Base-by-base conservation (phyloP, 2,797 vertebrate genomes). In the Aphelocoma californica region DNA sequence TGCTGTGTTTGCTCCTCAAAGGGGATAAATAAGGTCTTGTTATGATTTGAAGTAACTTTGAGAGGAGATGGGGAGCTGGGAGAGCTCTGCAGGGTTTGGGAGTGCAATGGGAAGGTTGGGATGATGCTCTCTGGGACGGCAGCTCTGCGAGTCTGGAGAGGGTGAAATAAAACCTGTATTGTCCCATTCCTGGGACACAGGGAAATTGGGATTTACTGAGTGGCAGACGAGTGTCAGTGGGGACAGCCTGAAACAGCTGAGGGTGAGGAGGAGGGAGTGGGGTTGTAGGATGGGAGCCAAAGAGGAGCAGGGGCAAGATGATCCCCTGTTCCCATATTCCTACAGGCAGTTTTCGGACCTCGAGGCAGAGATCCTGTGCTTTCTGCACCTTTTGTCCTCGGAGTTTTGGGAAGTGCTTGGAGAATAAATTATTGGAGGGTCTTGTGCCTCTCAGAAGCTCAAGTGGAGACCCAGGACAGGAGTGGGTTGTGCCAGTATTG, bases 141-240 rank as follows among this genome's bases (percentile, higher is more conserved):
- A 67, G 32, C n/a, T 51, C 62, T 5, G 0, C 14, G n/a, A 45
- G 12, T 6, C 14, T 12, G 47, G 34, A 6, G 44, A 32, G n/a
- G 48, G 32, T 6, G 32, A 58, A 58, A 34, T 28, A 17, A 73
- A 74, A 65, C 2, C 40, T 18, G 31, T 3, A 58, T 10, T 8
- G 32, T 70, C 34, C 79, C 10, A 0, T 3, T 32, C 7, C 53
- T 2, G 21, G 67, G 29, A 16, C 11, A 2, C 0, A 0, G 50
- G 40, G 31, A 32, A 87, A 69, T 14, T 0, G 1, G 81, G 48
- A 81, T 26, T 25, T 32, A 9, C 32, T 0, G 7, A 24, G 45
- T 2, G 21, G 34, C 40, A 44, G 75, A 31, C 0, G 6, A 67
- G 44, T 1, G 26, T 40, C 53, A 38, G 48, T 0, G 4, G 28